phyloP scores from a whole-genome alignment of 2,888 invertebrate genomes.

The Aphrophora alni region DNA sequence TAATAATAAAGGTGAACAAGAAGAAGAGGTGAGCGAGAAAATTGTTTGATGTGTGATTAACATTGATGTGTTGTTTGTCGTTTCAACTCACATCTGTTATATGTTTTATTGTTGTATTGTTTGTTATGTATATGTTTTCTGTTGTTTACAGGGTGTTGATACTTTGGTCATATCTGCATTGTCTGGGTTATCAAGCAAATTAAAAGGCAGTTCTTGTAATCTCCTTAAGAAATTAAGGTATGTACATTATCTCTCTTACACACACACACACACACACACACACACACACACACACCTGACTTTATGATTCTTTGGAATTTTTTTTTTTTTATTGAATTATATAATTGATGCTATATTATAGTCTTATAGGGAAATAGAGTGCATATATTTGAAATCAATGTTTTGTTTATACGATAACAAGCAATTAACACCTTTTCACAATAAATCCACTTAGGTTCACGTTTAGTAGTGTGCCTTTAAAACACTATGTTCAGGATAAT shows the following conservation, averaged over 20 bases:
- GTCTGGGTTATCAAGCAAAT: conserved; percentile 46
- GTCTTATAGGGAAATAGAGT: no score
- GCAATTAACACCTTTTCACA: no score
- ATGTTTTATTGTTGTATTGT: not conserved
- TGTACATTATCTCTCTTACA: not conserved
- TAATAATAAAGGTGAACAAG: not conserved
- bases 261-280: no score
- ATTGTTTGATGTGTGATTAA: not conserved
- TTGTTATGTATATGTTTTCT: not conserved
- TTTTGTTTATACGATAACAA: no score
- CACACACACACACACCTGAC: no score
- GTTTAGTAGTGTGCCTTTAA: no score
- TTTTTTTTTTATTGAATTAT: no score
- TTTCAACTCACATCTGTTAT: not conserved
- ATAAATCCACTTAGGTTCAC: no score
- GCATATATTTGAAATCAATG: no score
- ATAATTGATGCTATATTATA: no score
- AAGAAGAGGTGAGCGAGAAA: not conserved
- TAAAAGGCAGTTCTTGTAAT: conserved; percentile 45
- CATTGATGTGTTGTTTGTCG: not conserved
- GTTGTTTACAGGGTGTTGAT: conserved; percentile 45
- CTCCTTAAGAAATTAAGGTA: conserved; percentile 50
- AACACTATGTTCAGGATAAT: no score
- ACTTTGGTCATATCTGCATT: conserved; percentile 49
- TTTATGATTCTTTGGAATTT: no score